A percentile compares a stretch with the other conserved stretches of the same genome.
Evolutionary conservation across 2,797 vertebrate genomes (phyloP).

Genomic region (Sandelia bainsii): DNA sequence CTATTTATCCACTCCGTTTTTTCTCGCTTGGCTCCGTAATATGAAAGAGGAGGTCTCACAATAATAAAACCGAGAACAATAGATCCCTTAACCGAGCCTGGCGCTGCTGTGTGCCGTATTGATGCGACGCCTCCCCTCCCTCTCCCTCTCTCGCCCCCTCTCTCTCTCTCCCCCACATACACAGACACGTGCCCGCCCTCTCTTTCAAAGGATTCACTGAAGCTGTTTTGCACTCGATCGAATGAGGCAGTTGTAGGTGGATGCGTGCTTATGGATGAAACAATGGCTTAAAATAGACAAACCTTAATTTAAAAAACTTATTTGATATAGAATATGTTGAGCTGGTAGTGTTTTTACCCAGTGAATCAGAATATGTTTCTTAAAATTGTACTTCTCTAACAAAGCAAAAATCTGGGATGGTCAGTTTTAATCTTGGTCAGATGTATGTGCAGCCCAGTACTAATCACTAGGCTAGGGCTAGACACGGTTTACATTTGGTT

Average conservation of each 20-base stretch:
- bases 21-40: conserved; percentile 51
- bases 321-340: too few species aligned
- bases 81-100: conserved; percentile 80
- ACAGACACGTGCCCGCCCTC: conserved; percentile 45
- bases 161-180: conserved; percentile 22
- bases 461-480: too few species aligned
- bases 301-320: too few species aligned
- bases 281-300: background rate
- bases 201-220: conserved; percentile 70
- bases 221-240: conserved; percentile 64
- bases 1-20: conserved; percentile 23
- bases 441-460: too few species aligned
- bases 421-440: too few species aligned
- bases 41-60: conserved; percentile 67
- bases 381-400: too few species aligned
- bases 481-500: too few species aligned
- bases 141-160: conserved; percentile 23
- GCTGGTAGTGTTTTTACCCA: too few species aligned
- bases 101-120: conserved; percentile 73
- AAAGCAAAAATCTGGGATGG: too few species aligned
- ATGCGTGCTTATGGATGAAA: conserved; percentile 65
- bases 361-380: too few species aligned
- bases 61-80: conserved; percentile 92
- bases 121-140: conserved; percentile 74
- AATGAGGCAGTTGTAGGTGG: conserved; percentile 81